Evolutionary conservation across 1,140 invertebrate genomes (phyloP), one percentile per base, ranked within the genome.

Genomic region (Potamilus streckersoni): DNA sequence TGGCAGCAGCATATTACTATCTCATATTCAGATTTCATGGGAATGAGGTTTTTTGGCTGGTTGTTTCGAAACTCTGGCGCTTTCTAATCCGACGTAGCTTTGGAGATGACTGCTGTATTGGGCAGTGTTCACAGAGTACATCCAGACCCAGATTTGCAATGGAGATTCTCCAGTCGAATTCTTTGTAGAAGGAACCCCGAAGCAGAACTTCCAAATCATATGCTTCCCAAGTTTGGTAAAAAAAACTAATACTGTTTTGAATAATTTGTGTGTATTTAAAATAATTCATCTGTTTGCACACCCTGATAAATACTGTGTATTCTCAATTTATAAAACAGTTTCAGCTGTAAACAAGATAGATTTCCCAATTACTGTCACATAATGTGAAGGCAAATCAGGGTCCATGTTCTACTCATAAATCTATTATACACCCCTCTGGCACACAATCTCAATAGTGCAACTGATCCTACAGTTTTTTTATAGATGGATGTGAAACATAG

Each of bases 121-220:
- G 92, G 93, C 95, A 38, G 93, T 97, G 31, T 96, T 99, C 85
- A 93, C 93, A 57, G 94, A 97, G 84, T 99, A 99, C 90, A 94
- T 99, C 27, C 93, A 95, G 79, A 93, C 94, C 2, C 90, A 98
- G 63, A 92, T 99, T 13, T 91, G 93, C 6, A 92, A 94, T 76
- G 94, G 95, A 77, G 94, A 95, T 83, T 91, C 94, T 20, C 96
- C 97, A 0, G 91, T 99, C 2, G 97, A 99, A 91, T 99, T 99
- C 92, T 99, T 98, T 88, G 94, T 99, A 15, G 98, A 99, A 90
- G 98, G 98, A 27, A 99, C 97, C n/a, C 0, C 92, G 98, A 76
- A 98, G 97, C 84, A 91, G 98, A 74, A 96, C 95, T 81, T 94
- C 94, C 72, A 99, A 99, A 89, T 95, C 95, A 27, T 91, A 99